Percentiles rank a stretch among this genome's conserved stretches.
Evolutionary conservation across 2,113 vertebrate genomes (phyloP).

Genomic region (Prionailurus viverrinus): DNA sequence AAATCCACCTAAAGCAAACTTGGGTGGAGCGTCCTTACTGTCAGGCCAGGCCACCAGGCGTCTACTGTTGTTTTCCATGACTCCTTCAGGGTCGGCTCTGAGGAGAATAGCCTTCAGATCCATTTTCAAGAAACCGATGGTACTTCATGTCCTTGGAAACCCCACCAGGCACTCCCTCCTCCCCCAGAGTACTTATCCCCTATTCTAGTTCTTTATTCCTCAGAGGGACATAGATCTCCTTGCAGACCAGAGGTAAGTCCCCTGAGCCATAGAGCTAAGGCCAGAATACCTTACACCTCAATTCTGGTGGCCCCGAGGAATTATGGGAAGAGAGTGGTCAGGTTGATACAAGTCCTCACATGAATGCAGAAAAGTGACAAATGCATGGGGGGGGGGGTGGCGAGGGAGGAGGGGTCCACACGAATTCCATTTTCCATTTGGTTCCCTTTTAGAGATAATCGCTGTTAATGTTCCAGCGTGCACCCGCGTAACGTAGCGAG

Average conservation of each 20-base stretch:
- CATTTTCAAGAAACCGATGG: background rate
- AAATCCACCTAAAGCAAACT: background rate
- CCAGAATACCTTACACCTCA: background rate
- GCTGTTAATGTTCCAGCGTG: background rate
- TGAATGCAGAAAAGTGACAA: background rate
- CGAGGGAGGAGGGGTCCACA: no score
- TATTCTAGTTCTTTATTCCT: background rate
- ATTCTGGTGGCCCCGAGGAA: background rate
- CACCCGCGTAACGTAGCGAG: no score
- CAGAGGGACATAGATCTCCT: background rate
- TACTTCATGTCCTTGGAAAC: background rate
- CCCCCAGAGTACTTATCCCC: background rate
- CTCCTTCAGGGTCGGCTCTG: background rate
- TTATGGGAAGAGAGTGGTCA: background rate
- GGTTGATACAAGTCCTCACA: background rate
- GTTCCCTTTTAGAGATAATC: background rate
- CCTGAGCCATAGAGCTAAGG: background rate
- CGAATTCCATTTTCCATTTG: fast-evolving
- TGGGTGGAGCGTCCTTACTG: background rate
- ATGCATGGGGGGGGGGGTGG: fast-evolving
- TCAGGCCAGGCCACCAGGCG: background rate
- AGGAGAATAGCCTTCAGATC: background rate
- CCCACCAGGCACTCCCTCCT: background rate
- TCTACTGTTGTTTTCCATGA: background rate
- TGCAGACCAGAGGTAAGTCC: background rate